Evolutionary conservation across 2,888 invertebrate species (phyloP).

Genomic region (Lumbricus terrestris): DNA sequence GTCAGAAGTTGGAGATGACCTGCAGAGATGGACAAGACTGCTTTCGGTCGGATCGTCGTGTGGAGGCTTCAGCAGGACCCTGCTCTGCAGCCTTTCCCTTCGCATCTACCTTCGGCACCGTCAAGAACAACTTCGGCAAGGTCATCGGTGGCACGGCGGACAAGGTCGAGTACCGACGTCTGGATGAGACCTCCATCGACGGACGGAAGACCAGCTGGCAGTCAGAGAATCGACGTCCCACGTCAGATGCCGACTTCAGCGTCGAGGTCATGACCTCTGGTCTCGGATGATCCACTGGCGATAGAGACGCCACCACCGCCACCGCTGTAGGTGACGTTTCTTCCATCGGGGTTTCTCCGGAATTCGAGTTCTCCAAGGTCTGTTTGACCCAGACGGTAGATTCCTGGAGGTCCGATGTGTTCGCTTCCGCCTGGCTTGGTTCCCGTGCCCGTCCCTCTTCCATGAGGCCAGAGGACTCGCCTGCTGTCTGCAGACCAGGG

Average conservation of each 20-base stretch:
- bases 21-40: slow-evolving; percentile 4
- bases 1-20: neutral
- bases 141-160: neutral
- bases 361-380: neutral
- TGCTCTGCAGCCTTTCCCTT: neutral
- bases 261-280: neutral
- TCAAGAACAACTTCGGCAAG: neutral
- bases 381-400: neutral
- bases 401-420: neutral
- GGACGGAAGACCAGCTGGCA: neutral
- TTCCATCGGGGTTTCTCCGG: neutral
- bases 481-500: neutral
- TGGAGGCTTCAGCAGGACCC: neutral
- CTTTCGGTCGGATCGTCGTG: neutral
- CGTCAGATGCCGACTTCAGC: neutral
- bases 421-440: neutral
- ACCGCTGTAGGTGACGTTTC: neutral
- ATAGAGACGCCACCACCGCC: neutral
- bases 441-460: neutral
- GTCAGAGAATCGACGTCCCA: neutral
- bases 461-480: neutral
- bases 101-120: neutral
- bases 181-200: neutral
- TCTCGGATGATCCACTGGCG: neutral
- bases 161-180: neutral